Conservation (phyloP, 2,888 invertebrate species). For the Hydriomena furcata region DNA sequence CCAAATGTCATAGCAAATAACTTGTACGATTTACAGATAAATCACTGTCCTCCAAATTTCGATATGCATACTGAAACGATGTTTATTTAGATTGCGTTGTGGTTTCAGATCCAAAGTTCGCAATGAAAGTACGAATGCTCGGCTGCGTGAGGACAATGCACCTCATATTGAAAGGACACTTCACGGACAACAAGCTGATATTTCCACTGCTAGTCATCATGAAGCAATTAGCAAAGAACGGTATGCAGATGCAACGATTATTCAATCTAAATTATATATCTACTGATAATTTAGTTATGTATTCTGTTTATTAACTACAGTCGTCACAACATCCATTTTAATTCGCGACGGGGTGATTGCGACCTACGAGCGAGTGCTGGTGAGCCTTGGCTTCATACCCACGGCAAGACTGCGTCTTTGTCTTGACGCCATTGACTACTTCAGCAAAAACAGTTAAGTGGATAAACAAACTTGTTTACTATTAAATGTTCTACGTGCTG, state of each 20-base stretch:
- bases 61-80: conserved; percentile 5
- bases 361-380: conserved; percentile 84
- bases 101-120: conserved; percentile 85
- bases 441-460: conserved; percentile 86
- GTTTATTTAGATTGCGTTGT: conserved; percentile 14
- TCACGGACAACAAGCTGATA: conserved; percentile 83
- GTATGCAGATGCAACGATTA: conserved; percentile 59
- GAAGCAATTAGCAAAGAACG: conserved; percentile 84
- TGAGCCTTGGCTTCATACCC: conserved; percentile 84
- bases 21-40: conserved; percentile 20
- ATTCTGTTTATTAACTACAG: conserved; percentile 51
- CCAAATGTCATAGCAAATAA: too few relatives aligned
- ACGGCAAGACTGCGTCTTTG: conserved; percentile 85
- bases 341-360: conserved; percentile 84
- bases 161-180: conserved; percentile 83
- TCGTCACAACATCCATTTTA: conserved; percentile 73
- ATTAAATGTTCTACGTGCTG: conserved; percentile 5
- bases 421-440: conserved; percentile 86
- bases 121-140: conserved; percentile 85
- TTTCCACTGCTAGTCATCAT: conserved; percentile 84
- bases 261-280: conserved; percentile 7
- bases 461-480: conserved; percentile 24
- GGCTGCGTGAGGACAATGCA: conserved; percentile 85
- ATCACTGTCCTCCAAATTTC: conserved; percentile 19
- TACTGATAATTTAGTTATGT: conserved; percentile 21